These are phyloP conservation scores for Hepsetus odoe DNA, from an alignment of 2,113 vertebrate genomes.

Conservation along the genomic window DNA sequence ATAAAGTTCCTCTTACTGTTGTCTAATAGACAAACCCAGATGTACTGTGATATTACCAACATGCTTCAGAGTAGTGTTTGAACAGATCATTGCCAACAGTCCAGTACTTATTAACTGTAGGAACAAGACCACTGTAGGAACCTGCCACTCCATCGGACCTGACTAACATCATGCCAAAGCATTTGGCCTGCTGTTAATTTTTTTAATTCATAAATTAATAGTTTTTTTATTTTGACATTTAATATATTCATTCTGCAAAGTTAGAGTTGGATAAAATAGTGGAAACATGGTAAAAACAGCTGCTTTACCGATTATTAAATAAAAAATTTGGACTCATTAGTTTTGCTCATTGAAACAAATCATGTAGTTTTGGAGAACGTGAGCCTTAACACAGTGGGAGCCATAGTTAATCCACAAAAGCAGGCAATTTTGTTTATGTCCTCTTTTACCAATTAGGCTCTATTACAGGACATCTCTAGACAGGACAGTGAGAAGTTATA, in stretches of 20 bases:
- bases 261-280: not conserved
- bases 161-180: conserved; percentile 60
- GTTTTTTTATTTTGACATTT: too few species aligned
- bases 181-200: conserved; percentile 55
- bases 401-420: not conserved
- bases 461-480: not conserved
- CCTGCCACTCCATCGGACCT: conserved; percentile 32
- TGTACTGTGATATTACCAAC: conserved; percentile 18
- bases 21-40: not conserved
- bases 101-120: conserved; percentile 58
- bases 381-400: not conserved
- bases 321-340: not conserved
- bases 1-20: not conserved
- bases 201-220: conserved; percentile 62
- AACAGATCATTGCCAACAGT: conserved; percentile 39
- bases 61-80: conserved; percentile 35
- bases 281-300: not conserved
- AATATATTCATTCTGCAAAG: conserved; percentile 24
- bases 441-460: not conserved
- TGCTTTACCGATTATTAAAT: conserved; percentile 33
- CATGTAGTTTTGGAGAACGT: not conserved
- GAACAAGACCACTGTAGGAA: conserved; percentile 48
- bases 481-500: not conserved
- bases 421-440: not conserved
- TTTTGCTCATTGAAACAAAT: conserved; percentile 16